phyloP scores from a whole-genome alignment of 2,113 vertebrate genomes.

The Natator depressus region DNA sequence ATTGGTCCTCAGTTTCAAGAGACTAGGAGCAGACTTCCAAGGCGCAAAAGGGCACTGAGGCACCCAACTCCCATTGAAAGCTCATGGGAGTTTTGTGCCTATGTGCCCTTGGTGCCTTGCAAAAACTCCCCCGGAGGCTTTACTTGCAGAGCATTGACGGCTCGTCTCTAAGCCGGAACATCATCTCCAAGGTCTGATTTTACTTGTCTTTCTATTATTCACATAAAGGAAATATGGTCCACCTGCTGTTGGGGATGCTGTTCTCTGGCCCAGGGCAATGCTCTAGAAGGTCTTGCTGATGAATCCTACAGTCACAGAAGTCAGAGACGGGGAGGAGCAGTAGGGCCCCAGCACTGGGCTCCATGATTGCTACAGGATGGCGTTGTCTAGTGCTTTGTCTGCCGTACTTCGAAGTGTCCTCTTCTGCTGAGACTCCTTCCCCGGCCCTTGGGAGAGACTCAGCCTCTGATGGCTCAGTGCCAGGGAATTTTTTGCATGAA shows the following conservation, averaged over 20 bases:
- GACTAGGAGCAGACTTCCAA: neutral
- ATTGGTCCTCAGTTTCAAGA: neutral
- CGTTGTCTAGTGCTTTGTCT: neutral
- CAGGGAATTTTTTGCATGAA: neutral
- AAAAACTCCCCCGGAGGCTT: neutral
- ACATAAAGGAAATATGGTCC: neutral
- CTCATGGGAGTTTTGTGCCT: neutral
- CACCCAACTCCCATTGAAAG: neutral
- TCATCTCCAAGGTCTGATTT: neutral
- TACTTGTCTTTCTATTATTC: neutral
- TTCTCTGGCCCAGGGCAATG: neutral
- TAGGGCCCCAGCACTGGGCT: neutral
- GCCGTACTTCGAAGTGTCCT: neutral
- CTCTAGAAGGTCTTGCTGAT: too few relatives aligned
- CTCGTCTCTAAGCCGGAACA: neutral
- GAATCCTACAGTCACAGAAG: neutral
- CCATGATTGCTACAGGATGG: neutral
- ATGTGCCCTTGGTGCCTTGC: neutral
- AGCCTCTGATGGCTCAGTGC: neutral
- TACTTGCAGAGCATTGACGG: neutral
- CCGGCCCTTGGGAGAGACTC: neutral
- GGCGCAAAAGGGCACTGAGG: neutral
- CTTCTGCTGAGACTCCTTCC: neutral
- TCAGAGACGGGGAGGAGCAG: accelerated
- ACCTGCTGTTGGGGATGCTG: neutral